Base-by-base conservation (phyloP, 2,888 invertebrate species). In the Tiliacea aurago region DNA sequence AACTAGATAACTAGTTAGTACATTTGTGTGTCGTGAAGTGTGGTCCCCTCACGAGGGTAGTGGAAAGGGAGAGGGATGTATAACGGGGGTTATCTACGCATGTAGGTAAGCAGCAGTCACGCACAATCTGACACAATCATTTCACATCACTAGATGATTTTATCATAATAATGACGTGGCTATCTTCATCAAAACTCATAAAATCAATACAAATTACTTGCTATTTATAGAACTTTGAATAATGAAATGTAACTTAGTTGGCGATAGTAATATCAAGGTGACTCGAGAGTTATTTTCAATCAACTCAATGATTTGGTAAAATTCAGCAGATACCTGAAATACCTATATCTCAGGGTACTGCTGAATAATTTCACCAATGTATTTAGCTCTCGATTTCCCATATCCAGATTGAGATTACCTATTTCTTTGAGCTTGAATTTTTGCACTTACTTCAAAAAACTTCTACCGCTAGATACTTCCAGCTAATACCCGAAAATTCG, bases 11-110 rank as follows among this genome's bases (percentile, higher is more conserved):
- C 28, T 28, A 28, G 55, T 53, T 13, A 53, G 58, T 64, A 51
- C 55, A 51, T 81, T 62, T 55, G 47, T 59, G 23, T 53, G 28
- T 64, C 49, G 47, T 18, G 41, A 28, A 49, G 15, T 75, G 62
- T n/a, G 49, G 43, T 71, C 65, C 80, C 70, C 80, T 74, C n/a
- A 55, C 11, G 33, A 74, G 74, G 83, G 83, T 55, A 15, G 4
- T 47, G 20, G 11, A 13, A 28, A 20, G 68, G 79, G 69, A 15
- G 63, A 75, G 58, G 64, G 78, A 33, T 55, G 76, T 61, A 70
- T 83, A 74, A 83, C 43, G 61, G 70, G 56, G 79, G 83, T 49
- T 71, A 15, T 23, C 43, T 41, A 78, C 78, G 78, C 64, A 62
- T 61, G 55, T 41, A 68, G 41, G 28, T 33, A 11, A 58, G 20